Evolutionary conservation across 1,140 invertebrate genomes (phyloP), one percentile per base, ranked within the genome.

Genomic region (Psix sp.): DNA sequence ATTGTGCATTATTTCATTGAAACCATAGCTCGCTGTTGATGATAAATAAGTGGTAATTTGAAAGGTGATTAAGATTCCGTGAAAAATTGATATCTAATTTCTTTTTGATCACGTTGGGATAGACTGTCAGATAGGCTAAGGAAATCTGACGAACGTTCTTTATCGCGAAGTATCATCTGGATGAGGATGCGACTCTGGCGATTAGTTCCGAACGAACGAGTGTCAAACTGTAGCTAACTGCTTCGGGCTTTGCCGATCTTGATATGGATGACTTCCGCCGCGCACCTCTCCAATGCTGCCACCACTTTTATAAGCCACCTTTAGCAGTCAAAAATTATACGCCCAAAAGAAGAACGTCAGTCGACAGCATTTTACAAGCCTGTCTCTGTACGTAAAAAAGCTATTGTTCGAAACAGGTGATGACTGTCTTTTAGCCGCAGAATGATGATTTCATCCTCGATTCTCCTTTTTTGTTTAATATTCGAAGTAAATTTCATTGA

Each of bases 191-290:
- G 68, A 67, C 51, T 48, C 38, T 57, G 46, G 60, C 75, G 71
- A 77, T 74, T 77, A 77, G 71, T 74, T 77, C 66, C 75, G 54
- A 71, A 66, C 54, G 70, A 76, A 54, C 52, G 57, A 73, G 17
- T 77, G 57, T 77, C 66, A 52, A 72, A 72, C 62, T 46, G 40
- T 56, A 65, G 48, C 66, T 63, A 72, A 72, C 74, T 60, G 63
- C 68, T 57, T 15, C 33, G 42, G 66, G 56, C 63, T 60, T 48
- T 62, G 65, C 56, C 74, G 52, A 65, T 78, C 74, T 68, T 46
- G 74, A 72, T 77, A 76, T 78, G 57, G 65, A 78, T 78, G 71
- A 70, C 71, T 78, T 78, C 77, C 76, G 73, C 57, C 66, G 65
- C 26, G 54, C 46, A 46, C 54, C 45, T 75, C 33, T 54, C 54